Base-by-base conservation (phyloP, 2,797 vertebrate species). In the Tiaroga cobitis region DNA sequence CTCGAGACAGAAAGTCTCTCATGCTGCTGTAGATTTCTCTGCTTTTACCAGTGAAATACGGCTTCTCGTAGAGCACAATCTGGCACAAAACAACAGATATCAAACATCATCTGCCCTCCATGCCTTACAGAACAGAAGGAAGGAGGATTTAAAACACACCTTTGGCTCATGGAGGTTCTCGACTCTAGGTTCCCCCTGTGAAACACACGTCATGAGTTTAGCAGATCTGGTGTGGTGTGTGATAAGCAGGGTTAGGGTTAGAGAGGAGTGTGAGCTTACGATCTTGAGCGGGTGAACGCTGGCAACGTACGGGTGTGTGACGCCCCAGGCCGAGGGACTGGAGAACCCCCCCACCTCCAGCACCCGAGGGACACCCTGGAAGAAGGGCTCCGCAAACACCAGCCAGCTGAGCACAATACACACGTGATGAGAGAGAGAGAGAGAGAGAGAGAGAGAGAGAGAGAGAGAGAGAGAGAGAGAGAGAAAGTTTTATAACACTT, bases 281-380 rank as follows among this genome's bases (percentile, higher is more conserved):
- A 99, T 94, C 94, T 94, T 96, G 87, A 99, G 94, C 7, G 98
- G 97, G 87, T 97, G 97, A 80, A 99, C 26, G 5, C 98, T 99
- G 46, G 93, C 96, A 91, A 99, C 93, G 0, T 94, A 95, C 0
- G 96, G 93, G 15, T 96, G 91, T n/a, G 96, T 95, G 18, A 96
- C 94, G 4, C 96, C 96, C 98, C 97, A 99, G 6, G 96, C 94
- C 11, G 95, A 95, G 19, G 95, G 94, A 83, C 68, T 97, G 43
- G 95, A 65, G 84, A 96, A 99, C 0, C 97, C 95, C 0, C 98
- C 98, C 0, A 98, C 96, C 91, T 99, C 98, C 91, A 99, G 89
- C 70, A 98, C 94, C 0, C 95, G 95, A 0, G 97, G 97, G 1
- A 92, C 88, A 0, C 96, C 97, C 5, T 97, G 96, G 7, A 99